Base-by-base conservation (phyloP, 2,113 vertebrate species). In the Perognathus longimembris region DNA sequence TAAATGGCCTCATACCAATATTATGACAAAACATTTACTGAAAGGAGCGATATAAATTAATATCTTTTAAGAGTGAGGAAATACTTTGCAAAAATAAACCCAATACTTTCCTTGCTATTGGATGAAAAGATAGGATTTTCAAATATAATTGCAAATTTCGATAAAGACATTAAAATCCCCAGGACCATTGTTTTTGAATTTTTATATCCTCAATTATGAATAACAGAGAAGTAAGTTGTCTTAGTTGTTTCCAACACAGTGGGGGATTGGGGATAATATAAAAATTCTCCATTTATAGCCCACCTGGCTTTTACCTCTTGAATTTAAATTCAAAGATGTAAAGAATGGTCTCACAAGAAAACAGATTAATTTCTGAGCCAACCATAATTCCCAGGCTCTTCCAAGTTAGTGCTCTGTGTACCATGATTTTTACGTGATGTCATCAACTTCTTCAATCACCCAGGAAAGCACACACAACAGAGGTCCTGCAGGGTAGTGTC, bases 251-350 rank as follows among this genome's bases (percentile, higher is more conserved):
- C 77, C 94, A 95, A 90, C 74, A 92, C 78, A 74, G 8, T 11
- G 90, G 76, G 40, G 78, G 95, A 95, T 73, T 95, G 89, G 50
- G 89, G 26, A 97, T 88, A 93, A 97, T 82, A 70, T 34, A 94
- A 96, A 96, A 96, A 97, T 96, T 95, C 95, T 92, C 96, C 78
- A 95, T 96, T 95, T 97, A 96, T 96, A 94, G 5, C 1, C 96
- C 95, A 96, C 96, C 94, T 97, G 92, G 57, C 94, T 96, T 97
- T 97, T 90, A 90, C 94, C 82, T 95, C 96, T 95, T 85, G 63
- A 91, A 93, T 97, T 96, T 97, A 96, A 97, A 95, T 90, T 42
- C 91, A 85, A 61, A 61, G 94, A 76, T 71, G 95, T 95, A 97
- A 96, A 97, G 92, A 61, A 76, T 80, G 85, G 89, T 69, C 64